phyloP scores from a whole-genome alignment of 2,113 vertebrate genomes.

The Platysternon megacephalum region DNA sequence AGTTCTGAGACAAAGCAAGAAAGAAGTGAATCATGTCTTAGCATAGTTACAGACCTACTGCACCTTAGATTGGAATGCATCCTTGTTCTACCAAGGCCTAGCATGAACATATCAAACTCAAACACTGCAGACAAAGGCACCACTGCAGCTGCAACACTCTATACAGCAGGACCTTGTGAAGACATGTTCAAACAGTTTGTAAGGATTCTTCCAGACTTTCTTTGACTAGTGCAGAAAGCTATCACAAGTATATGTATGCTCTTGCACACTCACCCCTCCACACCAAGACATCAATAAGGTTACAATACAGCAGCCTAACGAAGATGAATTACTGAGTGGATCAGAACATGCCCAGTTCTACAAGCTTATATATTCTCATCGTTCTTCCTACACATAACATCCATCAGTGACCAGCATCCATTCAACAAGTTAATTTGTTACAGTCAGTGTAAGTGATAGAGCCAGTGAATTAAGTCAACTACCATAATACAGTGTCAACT shows the following conservation, averaged over 20 bases:
- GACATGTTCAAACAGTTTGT: not conserved
- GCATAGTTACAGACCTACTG: not conserved
- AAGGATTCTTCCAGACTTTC: not conserved
- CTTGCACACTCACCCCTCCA: too few species aligned
- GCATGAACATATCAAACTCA: not conserved
- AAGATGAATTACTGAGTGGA: rapidly evolving
- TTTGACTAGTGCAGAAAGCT: rapidly evolving
- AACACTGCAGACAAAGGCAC: not conserved
- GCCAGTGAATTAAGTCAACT: rapidly evolving
- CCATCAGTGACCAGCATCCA: not conserved
- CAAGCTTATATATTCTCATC: rapidly evolving
- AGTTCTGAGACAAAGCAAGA: not conserved
- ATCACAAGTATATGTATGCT: rapidly evolving
- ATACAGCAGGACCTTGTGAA: rapidly evolving
- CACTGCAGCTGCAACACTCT: not conserved
- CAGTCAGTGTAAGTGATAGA: rapidly evolving
- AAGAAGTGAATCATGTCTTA: not conserved
- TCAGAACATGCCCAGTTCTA: rapidly evolving
- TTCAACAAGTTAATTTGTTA: not conserved
- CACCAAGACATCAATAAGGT: not conserved
- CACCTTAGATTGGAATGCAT: not conserved
- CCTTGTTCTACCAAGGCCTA: not conserved
- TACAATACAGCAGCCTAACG: not conserved
- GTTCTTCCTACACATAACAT: rapidly evolving
- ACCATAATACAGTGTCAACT: rapidly evolving